Base-by-base conservation (phyloP, 2,113 vertebrate genomes). In the Podarcis cretensis region DNA sequence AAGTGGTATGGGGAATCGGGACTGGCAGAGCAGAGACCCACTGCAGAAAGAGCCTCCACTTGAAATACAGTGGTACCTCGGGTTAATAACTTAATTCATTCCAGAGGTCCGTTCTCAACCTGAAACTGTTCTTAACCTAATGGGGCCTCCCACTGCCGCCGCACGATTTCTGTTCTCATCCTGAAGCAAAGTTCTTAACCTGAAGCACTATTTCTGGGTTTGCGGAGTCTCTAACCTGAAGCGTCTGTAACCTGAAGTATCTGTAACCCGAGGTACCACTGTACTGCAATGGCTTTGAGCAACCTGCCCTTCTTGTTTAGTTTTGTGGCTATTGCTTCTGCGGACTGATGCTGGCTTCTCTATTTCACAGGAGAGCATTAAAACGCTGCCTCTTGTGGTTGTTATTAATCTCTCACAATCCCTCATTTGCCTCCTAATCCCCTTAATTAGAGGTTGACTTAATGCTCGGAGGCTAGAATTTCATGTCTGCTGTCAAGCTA, bases 391-490 rank as follows among this genome's bases (percentile, higher is more conserved):
- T 82, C 80, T 83, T 23, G 54, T 23, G 57, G 35, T 37, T 68
- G 73, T 66, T 27, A 83, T 27, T 83, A 83, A 68, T 66, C 81
- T 27, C 23, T 32, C 6, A 27, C 43, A 81, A 88, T 83, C 80
- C 59, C 21, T 37, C 48, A 43, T 73, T 30, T 87, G 32, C 48
- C 77, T 66, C 43, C 81, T 83, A 68, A 83, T 88, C 35, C 30
- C 65, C 25, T 77, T 83, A 88, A 88, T 83, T 88, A 88, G 81
- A 57, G 81, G 73, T 83, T 77, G 74, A 30, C 59, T 76, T 63
- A 48, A 66, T 68, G 73, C 57, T 48, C 79, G 10, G 6, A 66
- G 57, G 80, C 75, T 88, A 48, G 71, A 5, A 30, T 83, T 88
- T 83, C 37, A 54, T 27, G 3, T 57, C 21, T 32, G 37, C 35